Evolutionary conservation across 2,888 invertebrate species (phyloP).

Genomic region (Alentia gelatinosa): DNA sequence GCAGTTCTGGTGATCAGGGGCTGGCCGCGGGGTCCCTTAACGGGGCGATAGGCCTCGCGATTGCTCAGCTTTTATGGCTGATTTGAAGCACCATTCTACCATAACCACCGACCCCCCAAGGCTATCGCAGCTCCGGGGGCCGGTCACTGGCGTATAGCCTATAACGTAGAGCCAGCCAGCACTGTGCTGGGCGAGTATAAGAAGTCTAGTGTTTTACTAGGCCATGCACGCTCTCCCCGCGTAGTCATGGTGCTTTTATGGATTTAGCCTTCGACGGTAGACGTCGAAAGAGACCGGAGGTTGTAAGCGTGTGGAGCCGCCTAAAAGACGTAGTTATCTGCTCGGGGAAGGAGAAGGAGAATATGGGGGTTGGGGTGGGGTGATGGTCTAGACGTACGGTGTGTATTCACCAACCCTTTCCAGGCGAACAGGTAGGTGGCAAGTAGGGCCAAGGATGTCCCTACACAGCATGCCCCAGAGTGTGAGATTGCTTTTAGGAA

Average conservation of each 20-base stretch:
- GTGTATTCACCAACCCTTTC: too few species aligned
- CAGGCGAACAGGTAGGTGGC: too few species aligned
- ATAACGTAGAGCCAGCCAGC: not conserved
- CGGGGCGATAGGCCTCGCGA: not conserved
- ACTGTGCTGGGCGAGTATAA: not conserved
- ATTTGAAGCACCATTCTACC: not conserved
- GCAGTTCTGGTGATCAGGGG: not conserved
- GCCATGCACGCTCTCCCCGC: not conserved
- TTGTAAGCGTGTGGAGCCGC: conserved; percentile 1
- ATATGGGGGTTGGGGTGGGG: too few species aligned
- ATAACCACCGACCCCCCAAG: not conserved
- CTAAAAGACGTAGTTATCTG: conserved; percentile 19
- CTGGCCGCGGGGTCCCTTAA: not conserved
- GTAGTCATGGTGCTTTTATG: conserved; percentile 16
- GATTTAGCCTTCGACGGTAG: not conserved
- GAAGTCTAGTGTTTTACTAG: not conserved
- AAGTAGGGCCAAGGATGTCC: too few species aligned
- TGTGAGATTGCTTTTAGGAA: too few species aligned
- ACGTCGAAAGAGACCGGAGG: not conserved
- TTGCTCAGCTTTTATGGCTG: not conserved
- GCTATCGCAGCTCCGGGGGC: not conserved
- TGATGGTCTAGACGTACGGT: too few species aligned
- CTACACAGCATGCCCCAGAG: too few species aligned
- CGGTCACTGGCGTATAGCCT: too few species aligned
- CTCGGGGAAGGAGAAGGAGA: too few species aligned